phyloP scores from a whole-genome alignment of 2,113 vertebrate species.

The Brachyhypopomus gauderio region DNA sequence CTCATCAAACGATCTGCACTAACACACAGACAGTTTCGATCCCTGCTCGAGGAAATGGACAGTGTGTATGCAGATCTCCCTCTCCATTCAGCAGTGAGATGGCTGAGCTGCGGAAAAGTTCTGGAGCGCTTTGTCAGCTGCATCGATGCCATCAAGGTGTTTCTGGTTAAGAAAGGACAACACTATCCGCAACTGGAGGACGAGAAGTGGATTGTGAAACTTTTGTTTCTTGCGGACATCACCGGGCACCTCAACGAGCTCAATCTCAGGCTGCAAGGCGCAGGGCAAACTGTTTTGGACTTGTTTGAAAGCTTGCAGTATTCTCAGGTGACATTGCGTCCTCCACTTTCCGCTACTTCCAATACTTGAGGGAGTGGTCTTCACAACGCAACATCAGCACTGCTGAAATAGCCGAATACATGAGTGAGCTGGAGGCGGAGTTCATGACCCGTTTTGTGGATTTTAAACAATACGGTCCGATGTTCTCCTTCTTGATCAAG shows the following conservation, averaged over 20 bases:
- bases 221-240: conserved; percentile 44
- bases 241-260: conserved; percentile 43
- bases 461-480: background rate
- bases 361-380: background rate
- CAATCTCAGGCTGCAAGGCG: conserved; percentile 18
- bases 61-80: conserved; percentile 18
- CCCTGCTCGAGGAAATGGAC: conserved; percentile 33
- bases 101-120: conserved; percentile 44
- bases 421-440: too few relatives aligned
- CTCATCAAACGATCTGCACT: conserved; percentile 6
- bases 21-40: conserved; percentile 17
- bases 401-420: background rate
- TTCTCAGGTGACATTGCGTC: conserved; percentile 29
- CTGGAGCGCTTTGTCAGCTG: conserved; percentile 40
- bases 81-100: conserved; percentile 33
- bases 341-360: conserved; percentile 23
- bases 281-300: conserved; percentile 33
- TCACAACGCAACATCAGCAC: conserved; percentile 10
- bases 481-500: conserved; percentile 42
- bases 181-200: conserved; percentile 36
- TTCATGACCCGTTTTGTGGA: too few relatives aligned
- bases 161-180: conserved; percentile 38
- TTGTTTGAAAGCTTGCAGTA: conserved; percentile 31
- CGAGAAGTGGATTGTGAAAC: conserved; percentile 41
- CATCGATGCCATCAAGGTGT: background rate